Evolutionary conservation across 2,113 vertebrate genomes (phyloP), one percentile per base, ranked within the genome.

Genomic region (Eonycteris spelaea): DNA sequence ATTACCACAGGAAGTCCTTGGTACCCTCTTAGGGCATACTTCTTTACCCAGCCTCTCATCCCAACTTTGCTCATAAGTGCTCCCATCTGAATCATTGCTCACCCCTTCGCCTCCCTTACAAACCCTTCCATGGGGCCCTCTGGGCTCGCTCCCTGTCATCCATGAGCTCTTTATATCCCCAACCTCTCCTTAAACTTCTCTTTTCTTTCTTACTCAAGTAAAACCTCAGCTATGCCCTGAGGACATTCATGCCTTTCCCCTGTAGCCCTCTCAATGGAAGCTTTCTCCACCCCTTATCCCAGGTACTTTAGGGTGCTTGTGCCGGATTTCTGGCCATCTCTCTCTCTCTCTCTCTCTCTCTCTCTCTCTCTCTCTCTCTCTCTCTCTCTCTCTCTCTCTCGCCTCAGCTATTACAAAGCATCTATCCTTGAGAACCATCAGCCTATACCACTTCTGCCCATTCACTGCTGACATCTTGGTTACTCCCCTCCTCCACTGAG

Each of bases 51-150:
- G 4, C 5, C 35, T 70, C 26, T 30, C 65, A 55, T 4, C 15
- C 8, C 43, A 68, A 18, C 3, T n/a, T n/a, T 43, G 55, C n/a
- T 70, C 1, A 2, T 26, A 24, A 48, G 2, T 45, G 15, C 13
- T 14, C 15, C 57, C 45, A 40, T 28, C 70, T n/a, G 38, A 94
- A 51, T 35, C n/a, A 57, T 11, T 0, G 18, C 53, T 71, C 26
- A n/a, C 14, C 8, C 1, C 38, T 35, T 40, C 2, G 0, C 12
- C 13, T n/a, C 3, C 35, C 35, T 48, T 30, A 22, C 3, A 26
- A 18, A 48, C 21, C 3, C 40, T 67, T 14, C 18, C 21, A 1
- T 6, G 14, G 6, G 38, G 35, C 16, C 21, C 38, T 57, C 21
- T 30, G n/a, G 55, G 38, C 1, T 55, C 22, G 0, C 40, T 35